Conservation (phyloP, 1,140 invertebrate genomes). For the Notospermus geniculatus region DNA sequence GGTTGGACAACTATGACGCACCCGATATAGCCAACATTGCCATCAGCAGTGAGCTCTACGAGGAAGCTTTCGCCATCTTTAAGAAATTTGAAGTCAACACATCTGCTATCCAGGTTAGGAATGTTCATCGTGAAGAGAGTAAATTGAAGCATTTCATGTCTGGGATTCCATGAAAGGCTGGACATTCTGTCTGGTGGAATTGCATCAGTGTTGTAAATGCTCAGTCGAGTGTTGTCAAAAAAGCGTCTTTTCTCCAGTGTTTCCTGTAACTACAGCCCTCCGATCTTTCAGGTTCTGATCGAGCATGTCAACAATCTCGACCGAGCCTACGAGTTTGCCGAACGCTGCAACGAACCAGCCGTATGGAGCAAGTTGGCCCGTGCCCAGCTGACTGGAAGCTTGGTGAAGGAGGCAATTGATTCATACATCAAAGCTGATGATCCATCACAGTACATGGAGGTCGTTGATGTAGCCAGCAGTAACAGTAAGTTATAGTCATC, state of each 20-base stretch:
- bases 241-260: too few species aligned
- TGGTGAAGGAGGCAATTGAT: conserved; percentile 98
- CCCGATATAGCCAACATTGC: conserved; percentile 99
- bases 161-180: too few species aligned
- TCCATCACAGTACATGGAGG: conserved; percentile 95
- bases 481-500: conserved; percentile 59
- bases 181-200: too few species aligned
- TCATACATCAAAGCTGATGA: conserved; percentile 99
- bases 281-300: conserved; percentile 84
- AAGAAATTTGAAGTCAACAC: conserved; percentile 99
- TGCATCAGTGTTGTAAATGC: too few species aligned
- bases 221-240: too few species aligned
- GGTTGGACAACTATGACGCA: conserved; percentile 99
- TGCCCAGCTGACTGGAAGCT: conserved; percentile 89
- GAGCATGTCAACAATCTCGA: conserved; percentile 97
- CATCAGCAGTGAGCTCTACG: conserved; percentile 94
- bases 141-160: too few species aligned
- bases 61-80: conserved; percentile 99
- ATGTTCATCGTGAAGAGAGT: too few species aligned
- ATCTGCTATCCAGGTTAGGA: conserved; percentile 85
- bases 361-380: conserved; percentile 97
- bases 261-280: too few species aligned
- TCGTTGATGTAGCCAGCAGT: conserved; percentile 85
- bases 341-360: conserved; percentile 96
- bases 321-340: conserved; percentile 98